Percentiles rank a stretch among this genome's conserved stretches.
Conservation (phyloP, 2,113 vertebrate genomes). For the Tragelaphus imberbis region DNA sequence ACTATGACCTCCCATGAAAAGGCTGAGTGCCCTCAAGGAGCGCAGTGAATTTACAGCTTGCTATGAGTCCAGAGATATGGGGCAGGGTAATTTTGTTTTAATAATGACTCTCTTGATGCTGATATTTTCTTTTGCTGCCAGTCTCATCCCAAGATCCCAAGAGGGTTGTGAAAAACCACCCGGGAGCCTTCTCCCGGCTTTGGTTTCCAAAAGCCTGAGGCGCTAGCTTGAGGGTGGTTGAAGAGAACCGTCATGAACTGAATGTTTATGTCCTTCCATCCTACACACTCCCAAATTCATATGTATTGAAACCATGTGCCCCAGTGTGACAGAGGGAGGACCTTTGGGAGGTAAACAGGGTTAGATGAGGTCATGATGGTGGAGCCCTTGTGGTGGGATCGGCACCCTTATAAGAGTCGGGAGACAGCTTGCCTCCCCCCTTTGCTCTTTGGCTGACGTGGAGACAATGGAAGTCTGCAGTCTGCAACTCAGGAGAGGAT, state of each 20-base stretch:
- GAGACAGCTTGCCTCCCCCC: not conserved
- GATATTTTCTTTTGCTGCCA: not conserved
- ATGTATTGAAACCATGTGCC: not conserved
- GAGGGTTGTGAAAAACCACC: not conserved
- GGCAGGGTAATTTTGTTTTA: not conserved
- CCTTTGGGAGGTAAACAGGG: not conserved
- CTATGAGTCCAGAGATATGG: not conserved
- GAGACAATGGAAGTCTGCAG: not conserved
- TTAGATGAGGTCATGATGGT: not conserved
- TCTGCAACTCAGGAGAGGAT: not conserved
- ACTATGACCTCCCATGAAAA: not conserved
- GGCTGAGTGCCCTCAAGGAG: not conserved
- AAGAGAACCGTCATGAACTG: not conserved
- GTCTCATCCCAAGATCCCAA: not conserved
- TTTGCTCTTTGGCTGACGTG: rapidly evolving
- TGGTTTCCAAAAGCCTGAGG: not conserved
- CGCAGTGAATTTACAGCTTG: not conserved
- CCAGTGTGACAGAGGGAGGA: no score
- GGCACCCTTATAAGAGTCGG: no score
- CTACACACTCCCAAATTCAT: not conserved
- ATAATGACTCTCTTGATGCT: not conserved
- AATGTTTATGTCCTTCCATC: not conserved
- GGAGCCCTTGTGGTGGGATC: no score
- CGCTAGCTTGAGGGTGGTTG: not conserved
- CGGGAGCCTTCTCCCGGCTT: not conserved